A percentile compares a stretch with the other conserved stretches of the same genome.
phyloP scores from a whole-genome alignment of 2,888 invertebrate genomes.

The Adelphocoris suturalis region DNA sequence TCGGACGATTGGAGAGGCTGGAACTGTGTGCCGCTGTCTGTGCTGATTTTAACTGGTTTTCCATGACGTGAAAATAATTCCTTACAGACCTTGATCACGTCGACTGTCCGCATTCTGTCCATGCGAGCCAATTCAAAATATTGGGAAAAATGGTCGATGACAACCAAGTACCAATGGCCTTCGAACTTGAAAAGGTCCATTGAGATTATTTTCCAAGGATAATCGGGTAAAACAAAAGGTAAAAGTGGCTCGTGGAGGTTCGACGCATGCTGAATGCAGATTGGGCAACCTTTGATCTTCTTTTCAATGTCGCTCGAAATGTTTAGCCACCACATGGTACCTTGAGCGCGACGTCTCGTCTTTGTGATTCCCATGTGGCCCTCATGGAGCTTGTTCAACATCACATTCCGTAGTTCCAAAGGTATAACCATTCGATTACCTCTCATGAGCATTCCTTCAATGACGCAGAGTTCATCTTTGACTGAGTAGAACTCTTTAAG shows the following conservation, averaged over 20 bases:
- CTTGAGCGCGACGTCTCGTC: too few relatives aligned
- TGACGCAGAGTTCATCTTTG: too few relatives aligned
- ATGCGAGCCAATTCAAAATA: constrained; percentile 23
- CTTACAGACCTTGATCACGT: neutral
- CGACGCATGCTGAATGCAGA: constrained; percentile 37
- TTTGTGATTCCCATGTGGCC: too few relatives aligned
- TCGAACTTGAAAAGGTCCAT: constrained; percentile 34
- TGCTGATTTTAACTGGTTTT: neutral
- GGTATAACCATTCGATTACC: too few relatives aligned
- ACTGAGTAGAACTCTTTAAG: too few relatives aligned
- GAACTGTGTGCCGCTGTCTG: neutral
- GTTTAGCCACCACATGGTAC: too few relatives aligned
- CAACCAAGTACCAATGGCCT: neutral
- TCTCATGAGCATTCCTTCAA: too few relatives aligned
- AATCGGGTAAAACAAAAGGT: constrained; percentile 35
- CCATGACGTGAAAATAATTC: neutral
- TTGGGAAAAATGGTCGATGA: constrained; percentile 25
- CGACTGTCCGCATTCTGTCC: neutral
- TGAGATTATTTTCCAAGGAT: constrained; percentile 54
- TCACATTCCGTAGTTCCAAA: too few relatives aligned
- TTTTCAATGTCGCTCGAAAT: too few relatives aligned
- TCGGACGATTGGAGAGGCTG: neutral
- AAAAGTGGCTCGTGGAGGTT: constrained; percentile 51
- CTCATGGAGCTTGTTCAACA: too few relatives aligned
- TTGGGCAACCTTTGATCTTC: neutral